Evolutionary conservation across 2,888 invertebrate genomes (phyloP).

Genomic region (Smittia sp.): DNA sequence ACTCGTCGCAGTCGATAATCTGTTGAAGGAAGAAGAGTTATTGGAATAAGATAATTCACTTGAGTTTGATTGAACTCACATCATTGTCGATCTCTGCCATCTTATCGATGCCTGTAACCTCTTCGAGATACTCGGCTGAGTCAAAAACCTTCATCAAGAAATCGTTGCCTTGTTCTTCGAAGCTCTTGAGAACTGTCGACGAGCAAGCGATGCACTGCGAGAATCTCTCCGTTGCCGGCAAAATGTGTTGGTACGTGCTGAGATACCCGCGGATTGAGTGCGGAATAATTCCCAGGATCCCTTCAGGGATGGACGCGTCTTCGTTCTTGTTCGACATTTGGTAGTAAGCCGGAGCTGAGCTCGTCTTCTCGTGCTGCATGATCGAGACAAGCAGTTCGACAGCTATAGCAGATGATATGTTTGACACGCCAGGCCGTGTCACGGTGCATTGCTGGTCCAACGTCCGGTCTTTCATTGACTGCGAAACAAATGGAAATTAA

Average conservation of each 20-base stretch:
- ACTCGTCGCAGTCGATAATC: slow-evolving; percentile 40
- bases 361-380: slow-evolving; percentile 80
- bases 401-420: slow-evolving; percentile 84
- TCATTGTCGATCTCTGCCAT: slow-evolving; percentile 61
- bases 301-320: slow-evolving; percentile 54
- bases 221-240: slow-evolving; percentile 84
- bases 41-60: background rate
- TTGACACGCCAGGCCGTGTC: slow-evolving; percentile 88
- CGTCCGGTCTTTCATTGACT: slow-evolving; percentile 88
- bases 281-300: slow-evolving; percentile 79
- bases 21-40: background rate
- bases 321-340: slow-evolving; percentile 49
- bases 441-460: slow-evolving; percentile 99
- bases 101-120: slow-evolving; percentile 75
- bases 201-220: slow-evolving; percentile 93
- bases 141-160: slow-evolving; percentile 79
- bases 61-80: slow-evolving; percentile 50
- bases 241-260: slow-evolving; percentile 73
- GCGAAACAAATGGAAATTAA: slow-evolving; percentile 41
- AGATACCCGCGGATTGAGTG: slow-evolving; percentile 93
- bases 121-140: slow-evolving; percentile 77
- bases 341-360: slow-evolving; percentile 65
- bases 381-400: slow-evolving; percentile 86
- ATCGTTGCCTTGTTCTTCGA: slow-evolving; percentile 59
- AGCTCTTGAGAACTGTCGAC: slow-evolving; percentile 56